Conservation (phyloP, 2,113 vertebrate genomes). For the Strix uralensis region DNA sequence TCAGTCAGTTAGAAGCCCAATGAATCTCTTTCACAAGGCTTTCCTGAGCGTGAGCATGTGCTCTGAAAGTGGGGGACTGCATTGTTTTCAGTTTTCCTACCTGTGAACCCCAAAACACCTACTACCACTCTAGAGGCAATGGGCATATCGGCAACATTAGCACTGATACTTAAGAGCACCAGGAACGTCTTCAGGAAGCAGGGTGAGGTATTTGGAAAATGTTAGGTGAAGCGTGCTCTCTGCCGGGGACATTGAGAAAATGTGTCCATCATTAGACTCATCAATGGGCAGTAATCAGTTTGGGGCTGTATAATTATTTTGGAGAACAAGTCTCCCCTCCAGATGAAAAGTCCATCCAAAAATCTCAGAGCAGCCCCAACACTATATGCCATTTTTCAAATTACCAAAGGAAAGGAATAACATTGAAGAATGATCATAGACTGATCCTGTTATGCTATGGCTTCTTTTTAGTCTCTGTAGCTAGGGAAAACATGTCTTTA, state of each 20-base stretch:
- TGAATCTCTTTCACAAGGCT: not conserved
- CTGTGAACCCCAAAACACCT: not conserved
- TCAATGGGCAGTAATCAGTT: not conserved
- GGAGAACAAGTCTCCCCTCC: not conserved
- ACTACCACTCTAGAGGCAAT: not conserved
- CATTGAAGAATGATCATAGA: not conserved
- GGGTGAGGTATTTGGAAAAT: not conserved
- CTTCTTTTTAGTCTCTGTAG: not conserved
- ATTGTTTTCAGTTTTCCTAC: not conserved
- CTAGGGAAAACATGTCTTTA: not conserved
- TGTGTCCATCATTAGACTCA: not conserved
- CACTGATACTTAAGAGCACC: not conserved
- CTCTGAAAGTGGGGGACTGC: not conserved
- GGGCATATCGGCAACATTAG: accelerated
- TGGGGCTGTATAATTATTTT: not conserved
- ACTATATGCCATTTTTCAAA: not conserved
- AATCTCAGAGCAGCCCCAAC: not conserved
- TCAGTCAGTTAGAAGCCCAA: not conserved
- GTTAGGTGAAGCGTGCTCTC: not conserved
- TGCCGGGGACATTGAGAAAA: not conserved
- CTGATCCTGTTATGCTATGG: not conserved
- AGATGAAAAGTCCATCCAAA: not conserved
- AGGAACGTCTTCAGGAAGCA: not conserved
- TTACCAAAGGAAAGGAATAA: not conserved
- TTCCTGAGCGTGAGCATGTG: accelerated